Evolutionary conservation across 2,113 vertebrate species (phyloP).

Genomic region (Labeo catla): DNA sequence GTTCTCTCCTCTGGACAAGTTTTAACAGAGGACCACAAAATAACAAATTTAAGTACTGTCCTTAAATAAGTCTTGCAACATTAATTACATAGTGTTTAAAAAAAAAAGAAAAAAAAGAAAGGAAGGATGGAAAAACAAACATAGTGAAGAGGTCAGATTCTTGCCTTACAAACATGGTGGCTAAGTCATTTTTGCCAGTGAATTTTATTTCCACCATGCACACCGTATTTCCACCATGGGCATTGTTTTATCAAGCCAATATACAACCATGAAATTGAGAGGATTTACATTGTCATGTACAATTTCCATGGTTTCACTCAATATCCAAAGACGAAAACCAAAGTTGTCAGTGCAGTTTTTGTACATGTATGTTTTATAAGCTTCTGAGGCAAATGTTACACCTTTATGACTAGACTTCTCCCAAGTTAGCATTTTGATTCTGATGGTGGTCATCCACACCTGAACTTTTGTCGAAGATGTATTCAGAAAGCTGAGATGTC

Average conservation of each 20-base stretch:
- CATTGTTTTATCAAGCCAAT: slow-evolving; percentile 42
- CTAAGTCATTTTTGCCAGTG: slow-evolving; percentile 46
- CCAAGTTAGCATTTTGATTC: slow-evolving; percentile 21
- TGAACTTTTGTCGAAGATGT: neutral
- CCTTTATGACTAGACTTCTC: slow-evolving; percentile 8
- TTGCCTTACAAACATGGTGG: slow-evolving; percentile 51
- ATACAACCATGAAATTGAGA: slow-evolving; percentile 39
- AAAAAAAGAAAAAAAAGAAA: neutral
- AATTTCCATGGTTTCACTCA: slow-evolving; percentile 21
- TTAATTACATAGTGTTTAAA: neutral
- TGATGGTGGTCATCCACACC: slow-evolving; percentile 4
- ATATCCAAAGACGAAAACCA: neutral
- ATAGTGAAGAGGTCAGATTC: slow-evolving; percentile 22
- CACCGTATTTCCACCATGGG: slow-evolving; percentile 40
- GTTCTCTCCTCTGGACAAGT: neutral
- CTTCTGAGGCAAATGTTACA: slow-evolving; percentile 41
- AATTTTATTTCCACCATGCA: slow-evolving; percentile 58
- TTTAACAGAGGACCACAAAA: neutral
- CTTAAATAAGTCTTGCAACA: neutral
- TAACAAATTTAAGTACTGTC: neutral
- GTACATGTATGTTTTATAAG: slow-evolving; percentile 12
- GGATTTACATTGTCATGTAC: slow-evolving; percentile 38
- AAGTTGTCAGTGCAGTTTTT: slow-evolving; percentile 49
- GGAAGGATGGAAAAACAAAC: neutral
- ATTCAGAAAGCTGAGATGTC: neutral